phyloP scores from a whole-genome alignment of 2,113 vertebrate genomes.

The Macheiramphus alcinus region DNA sequence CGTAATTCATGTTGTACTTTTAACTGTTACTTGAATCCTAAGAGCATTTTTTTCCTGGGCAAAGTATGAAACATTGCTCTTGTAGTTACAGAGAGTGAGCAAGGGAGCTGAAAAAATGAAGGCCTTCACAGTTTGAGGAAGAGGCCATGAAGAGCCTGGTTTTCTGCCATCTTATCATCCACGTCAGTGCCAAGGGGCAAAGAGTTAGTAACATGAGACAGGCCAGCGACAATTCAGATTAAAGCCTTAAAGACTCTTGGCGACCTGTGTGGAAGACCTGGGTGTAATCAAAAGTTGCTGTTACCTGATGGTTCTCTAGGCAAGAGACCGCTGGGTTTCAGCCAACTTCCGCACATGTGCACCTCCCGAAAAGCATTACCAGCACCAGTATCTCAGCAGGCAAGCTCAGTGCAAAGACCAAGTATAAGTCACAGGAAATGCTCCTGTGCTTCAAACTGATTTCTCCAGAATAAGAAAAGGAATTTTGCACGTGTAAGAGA shows the following conservation, averaged over 20 bases:
- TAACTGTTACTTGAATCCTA: conserved; percentile 39
- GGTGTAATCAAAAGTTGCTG: background rate
- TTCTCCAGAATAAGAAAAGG: background rate
- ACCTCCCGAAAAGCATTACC: background rate
- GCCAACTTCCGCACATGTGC: background rate
- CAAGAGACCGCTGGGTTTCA: background rate
- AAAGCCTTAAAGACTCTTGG: background rate
- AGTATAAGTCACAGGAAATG: background rate
- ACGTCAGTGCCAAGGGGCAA: background rate
- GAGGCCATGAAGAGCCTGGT: background rate
- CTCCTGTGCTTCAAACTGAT: background rate
- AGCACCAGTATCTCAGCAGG: background rate
- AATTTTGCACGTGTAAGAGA: background rate
- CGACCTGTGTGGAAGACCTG: background rate
- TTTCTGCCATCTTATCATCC: background rate
- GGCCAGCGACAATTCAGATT: background rate
- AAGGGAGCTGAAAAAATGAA: background rate
- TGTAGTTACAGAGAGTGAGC: background rate
- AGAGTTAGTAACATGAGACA: background rate
- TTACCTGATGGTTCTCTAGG: background rate
- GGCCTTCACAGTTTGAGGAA: background rate
- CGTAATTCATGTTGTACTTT: conserved; percentile 23
- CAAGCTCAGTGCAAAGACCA: background rate
- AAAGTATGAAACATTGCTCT: conserved; percentile 2
- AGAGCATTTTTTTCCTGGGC: background rate